phyloP scores from a whole-genome alignment of 2,113 vertebrate species.

The Acanthochromis polyacanthus region DNA sequence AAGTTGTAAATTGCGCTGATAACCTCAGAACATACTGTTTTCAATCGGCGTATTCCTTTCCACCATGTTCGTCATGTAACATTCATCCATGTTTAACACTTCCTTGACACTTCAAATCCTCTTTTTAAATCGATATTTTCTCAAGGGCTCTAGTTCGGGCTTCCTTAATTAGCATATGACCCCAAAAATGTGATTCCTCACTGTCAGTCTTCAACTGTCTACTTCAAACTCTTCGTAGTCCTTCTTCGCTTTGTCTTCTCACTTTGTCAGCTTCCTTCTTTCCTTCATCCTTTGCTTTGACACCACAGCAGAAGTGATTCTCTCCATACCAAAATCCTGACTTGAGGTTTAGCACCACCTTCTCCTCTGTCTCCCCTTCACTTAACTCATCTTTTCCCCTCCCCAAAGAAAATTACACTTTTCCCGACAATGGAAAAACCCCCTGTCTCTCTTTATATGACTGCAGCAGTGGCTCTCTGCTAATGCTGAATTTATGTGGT shows the following conservation, averaged over 20 bases:
- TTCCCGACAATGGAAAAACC: slow-evolving; percentile 39
- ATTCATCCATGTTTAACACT: slow-evolving; percentile 6
- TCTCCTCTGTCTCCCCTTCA: slow-evolving; percentile 27
- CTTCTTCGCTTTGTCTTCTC: slow-evolving; percentile 5
- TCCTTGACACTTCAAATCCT: not conserved
- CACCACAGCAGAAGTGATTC: slow-evolving; percentile 11
- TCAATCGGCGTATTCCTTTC: not conserved
- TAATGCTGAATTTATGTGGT: slow-evolving; percentile 66
- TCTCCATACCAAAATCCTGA: not conserved
- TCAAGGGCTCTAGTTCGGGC: not conserved
- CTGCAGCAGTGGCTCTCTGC: slow-evolving; percentile 43
- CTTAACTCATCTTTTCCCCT: not conserved
- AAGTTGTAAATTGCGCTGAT: not conserved
- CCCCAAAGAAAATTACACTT: slow-evolving; percentile 24
- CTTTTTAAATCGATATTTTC: not conserved
- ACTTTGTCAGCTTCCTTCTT: not conserved
- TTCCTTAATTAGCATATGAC: slow-evolving; percentile 13
- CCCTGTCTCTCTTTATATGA: slow-evolving; percentile 19
- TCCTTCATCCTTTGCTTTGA: slow-evolving; percentile 23
- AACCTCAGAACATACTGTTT: not conserved
- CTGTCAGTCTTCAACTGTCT: not conserved
- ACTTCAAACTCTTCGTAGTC: not conserved
- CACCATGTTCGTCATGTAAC: not conserved
- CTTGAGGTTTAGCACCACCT: slow-evolving; percentile 12
- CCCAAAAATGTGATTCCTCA: slow-evolving; percentile 15